These are phyloP conservation scores for Leptatherina wallacei DNA, from an alignment of 2,797 vertebrate genomes.

Conservation along the genomic window DNA sequence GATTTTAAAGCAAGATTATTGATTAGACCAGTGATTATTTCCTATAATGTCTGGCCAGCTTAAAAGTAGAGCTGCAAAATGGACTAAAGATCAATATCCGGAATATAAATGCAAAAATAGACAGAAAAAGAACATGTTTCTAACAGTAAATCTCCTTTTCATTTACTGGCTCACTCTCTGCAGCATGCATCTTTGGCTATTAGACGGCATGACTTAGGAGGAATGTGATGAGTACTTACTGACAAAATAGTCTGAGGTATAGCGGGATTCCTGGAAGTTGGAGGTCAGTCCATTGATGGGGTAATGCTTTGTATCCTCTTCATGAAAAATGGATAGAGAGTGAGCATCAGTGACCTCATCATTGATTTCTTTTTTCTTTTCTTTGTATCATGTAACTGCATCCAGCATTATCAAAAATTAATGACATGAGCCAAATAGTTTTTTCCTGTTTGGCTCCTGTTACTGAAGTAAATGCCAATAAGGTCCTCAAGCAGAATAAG, in stretches of 20 bases:
- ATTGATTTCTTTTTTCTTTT: constrained; percentile 72
- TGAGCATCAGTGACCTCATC: constrained; percentile 70
- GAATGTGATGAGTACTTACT: constrained; percentile 88
- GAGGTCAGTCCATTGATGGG: constrained; percentile 91
- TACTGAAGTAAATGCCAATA: constrained; percentile 60
- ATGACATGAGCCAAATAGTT: constrained; percentile 68
- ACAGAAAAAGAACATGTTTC: not conserved
- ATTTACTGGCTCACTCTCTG: constrained; percentile 11
- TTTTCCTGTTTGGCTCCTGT: constrained; percentile 74
- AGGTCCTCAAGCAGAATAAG: constrained; percentile 27
- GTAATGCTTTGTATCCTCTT: constrained; percentile 95
- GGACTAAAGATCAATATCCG: not conserved
- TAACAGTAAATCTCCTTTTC: not conserved
- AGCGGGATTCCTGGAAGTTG: constrained; percentile 94
- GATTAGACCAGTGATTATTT: constrained; percentile 15
- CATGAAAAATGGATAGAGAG: constrained; percentile 78
- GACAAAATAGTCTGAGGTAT: constrained; percentile 98
- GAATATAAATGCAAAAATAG: not conserved
- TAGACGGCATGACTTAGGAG: constrained; percentile 22
- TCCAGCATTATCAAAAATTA: constrained; percentile 77
- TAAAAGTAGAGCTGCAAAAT: constrained; percentile 2
- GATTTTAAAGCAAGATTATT: constrained; percentile 12
- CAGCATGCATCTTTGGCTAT: constrained; percentile 4
- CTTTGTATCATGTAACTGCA: constrained; percentile 79
- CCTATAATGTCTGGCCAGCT: not conserved